Evolutionary conservation across 2,113 vertebrate genomes (phyloP).

Genomic region (Pithys albifrons): DNA sequence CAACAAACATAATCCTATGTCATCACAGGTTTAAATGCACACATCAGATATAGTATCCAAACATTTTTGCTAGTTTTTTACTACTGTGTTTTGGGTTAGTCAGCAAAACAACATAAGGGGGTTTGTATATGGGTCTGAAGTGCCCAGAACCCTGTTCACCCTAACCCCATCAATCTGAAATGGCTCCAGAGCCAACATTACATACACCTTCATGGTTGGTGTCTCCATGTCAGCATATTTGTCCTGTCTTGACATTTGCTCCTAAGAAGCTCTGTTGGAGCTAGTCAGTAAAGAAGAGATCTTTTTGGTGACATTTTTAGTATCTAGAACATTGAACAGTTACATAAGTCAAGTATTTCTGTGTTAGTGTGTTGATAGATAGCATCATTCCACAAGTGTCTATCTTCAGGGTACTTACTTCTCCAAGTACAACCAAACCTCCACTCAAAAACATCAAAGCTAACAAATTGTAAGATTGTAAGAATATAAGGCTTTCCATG

Average conservation of each 20-base stretch:
- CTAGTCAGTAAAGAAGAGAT: background rate
- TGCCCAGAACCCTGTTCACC: background rate
- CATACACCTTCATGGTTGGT: fast-evolving
- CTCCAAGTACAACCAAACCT: background rate
- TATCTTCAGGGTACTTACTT: background rate
- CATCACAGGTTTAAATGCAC: background rate
- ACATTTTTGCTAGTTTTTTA: fast-evolving
- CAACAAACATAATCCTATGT: background rate
- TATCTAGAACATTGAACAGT: background rate
- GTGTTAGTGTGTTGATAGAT: background rate
- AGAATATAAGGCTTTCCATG: background rate
- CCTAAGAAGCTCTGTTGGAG: background rate
- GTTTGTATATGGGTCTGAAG: background rate
- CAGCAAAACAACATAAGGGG: background rate
- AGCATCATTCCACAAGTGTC: background rate
- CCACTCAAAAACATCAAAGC: background rate
- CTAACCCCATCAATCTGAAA: background rate
- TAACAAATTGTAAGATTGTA: background rate
- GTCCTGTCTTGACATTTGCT: background rate
- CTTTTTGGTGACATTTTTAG: background rate
- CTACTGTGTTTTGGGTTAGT: background rate
- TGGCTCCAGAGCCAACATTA: background rate
- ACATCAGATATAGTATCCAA: background rate
- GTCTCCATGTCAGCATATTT: background rate
- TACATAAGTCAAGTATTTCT: background rate